Evolutionary conservation across 2,113 vertebrate species (phyloP).

Genomic region (Dipodomys ordii): DNA sequence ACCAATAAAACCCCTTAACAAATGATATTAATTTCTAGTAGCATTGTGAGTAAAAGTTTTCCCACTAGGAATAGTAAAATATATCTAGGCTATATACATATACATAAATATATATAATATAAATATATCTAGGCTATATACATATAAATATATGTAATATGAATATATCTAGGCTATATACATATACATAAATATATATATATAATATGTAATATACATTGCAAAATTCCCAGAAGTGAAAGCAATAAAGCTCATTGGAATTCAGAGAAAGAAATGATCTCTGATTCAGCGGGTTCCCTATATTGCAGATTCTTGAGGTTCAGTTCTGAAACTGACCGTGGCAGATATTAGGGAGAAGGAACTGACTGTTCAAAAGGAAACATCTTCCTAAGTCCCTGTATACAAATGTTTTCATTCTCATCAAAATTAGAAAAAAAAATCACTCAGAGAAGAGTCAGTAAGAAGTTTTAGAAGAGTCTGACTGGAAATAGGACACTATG

Average conservation of each 20-base stretch:
- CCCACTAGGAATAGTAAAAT: constrained; percentile 17
- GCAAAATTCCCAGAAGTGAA: not conserved
- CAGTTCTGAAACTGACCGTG: not conserved
- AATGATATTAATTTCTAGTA: constrained; percentile 16
- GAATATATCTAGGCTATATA: not conserved
- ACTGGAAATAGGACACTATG: not conserved
- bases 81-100: not conserved
- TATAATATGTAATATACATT: not conserved
- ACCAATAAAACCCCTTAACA: not conserved
- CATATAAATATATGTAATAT: not conserved
- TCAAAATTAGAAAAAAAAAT: not conserved
- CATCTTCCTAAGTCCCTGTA: not conserved
- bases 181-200: no score
- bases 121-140: not conserved
- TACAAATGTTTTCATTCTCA: not conserved
- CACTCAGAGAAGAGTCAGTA: not conserved
- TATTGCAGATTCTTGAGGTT: not conserved
- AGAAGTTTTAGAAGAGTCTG: constrained; percentile 8
- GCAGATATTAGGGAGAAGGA: not conserved
- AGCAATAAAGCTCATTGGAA: not conserved
- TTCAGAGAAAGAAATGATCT: not conserved
- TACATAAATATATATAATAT: not conserved
- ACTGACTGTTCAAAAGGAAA: not conserved
- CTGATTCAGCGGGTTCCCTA: not conserved
- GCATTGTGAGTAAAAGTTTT: not conserved